Base-by-base conservation (phyloP, 1,140 invertebrate species). In the Aleiodes sp. region DNA sequence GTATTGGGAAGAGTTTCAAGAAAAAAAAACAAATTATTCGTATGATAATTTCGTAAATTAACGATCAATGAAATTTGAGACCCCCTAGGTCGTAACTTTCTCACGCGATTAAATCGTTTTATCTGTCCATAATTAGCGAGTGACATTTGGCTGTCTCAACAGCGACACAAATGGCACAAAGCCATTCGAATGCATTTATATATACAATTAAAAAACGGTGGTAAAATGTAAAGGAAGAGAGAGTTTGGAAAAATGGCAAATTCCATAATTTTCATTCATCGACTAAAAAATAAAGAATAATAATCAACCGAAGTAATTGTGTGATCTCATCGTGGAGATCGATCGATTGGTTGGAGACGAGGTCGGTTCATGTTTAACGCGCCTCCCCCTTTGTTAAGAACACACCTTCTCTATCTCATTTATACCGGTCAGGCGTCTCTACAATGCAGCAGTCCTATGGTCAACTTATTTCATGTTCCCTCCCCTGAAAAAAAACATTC, bases 91-190 rank as follows among this genome's bases (percentile, higher is more conserved):
- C 70, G 64, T 37, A 19, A 24, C 64, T 64, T 71, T 71, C 70
- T 66, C 70, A 71, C 70, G 69, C 33, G 57, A 71, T 66, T 39
- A 46, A 43, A 31, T 59, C 46, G 12, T 71, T 46, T 16, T 35
- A 60, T 65, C 9, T 59, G 60, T 24, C 6, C 39, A 41, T 64
- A 71, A 71, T 71, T 68, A 71, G 41, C 60, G 41, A 71, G 60
- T 71, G 70, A 68, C 70, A 68, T 71, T 71, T 67, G 70, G 65
- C 57, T 29, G 26, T 24, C 24, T 60, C 29, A 31, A 28, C 65
- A 14, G 39, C 4, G n/a, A 3, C 8, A 41, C 39, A 41, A 41
- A 41, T 14, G 3, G 4, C 14, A 41, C 6, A 8, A 41, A 41
- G n/a, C n/a, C 39, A n/a, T 12, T 41, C 7, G 21, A 68, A 59